These are phyloP conservation scores for Agrochola lychnidis DNA, from an alignment of 2,888 invertebrate species.

Conservation along the genomic window DNA sequence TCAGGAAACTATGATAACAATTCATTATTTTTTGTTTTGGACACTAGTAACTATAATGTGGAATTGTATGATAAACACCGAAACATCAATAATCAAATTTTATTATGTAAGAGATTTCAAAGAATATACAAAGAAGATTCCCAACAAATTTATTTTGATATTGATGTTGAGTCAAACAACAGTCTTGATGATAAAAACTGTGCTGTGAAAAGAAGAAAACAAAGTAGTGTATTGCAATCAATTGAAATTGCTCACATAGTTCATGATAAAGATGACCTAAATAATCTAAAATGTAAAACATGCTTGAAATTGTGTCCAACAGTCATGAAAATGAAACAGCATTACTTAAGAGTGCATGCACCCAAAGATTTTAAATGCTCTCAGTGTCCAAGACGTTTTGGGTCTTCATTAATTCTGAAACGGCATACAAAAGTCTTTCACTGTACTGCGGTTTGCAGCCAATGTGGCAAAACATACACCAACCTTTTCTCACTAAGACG, in stretches of 20 bases:
- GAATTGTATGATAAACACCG: slow-evolving; percentile 50
- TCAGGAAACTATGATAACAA: slow-evolving; percentile 23
- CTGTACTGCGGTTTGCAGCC: slow-evolving; percentile 63
- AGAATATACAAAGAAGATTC: slow-evolving; percentile 17
- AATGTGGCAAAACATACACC: slow-evolving; percentile 72
- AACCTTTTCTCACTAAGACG: slow-evolving; percentile 63
- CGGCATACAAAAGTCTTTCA: slow-evolving; percentile 68
- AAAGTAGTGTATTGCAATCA: slow-evolving; percentile 1
- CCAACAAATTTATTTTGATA: slow-evolving; percentile 11
- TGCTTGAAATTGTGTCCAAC: slow-evolving; percentile 65
- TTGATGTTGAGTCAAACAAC: slow-evolving; percentile 24
- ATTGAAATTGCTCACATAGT: slow-evolving; percentile 30
- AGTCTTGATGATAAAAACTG: background rate
- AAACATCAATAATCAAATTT: slow-evolving; percentile 14
- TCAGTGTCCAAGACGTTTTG: slow-evolving; percentile 68
- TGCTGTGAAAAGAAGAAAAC: background rate
- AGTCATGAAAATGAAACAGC: slow-evolving; percentile 63
- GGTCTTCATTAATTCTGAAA: slow-evolving; percentile 58
- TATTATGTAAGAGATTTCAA: slow-evolving; percentile 41
- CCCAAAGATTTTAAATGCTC: slow-evolving; percentile 70
- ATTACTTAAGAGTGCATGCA: slow-evolving; percentile 69
- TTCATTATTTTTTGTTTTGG: slow-evolving; percentile 49
- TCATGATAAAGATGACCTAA: slow-evolving; percentile 40
- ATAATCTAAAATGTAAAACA: slow-evolving; percentile 63
- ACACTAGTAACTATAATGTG: slow-evolving; percentile 29